A percentile compares a stretch with the other conserved stretches of the same genome.
phyloP scores from a whole-genome alignment of 2,888 invertebrate genomes.

The Clepsis dumicolana region DNA sequence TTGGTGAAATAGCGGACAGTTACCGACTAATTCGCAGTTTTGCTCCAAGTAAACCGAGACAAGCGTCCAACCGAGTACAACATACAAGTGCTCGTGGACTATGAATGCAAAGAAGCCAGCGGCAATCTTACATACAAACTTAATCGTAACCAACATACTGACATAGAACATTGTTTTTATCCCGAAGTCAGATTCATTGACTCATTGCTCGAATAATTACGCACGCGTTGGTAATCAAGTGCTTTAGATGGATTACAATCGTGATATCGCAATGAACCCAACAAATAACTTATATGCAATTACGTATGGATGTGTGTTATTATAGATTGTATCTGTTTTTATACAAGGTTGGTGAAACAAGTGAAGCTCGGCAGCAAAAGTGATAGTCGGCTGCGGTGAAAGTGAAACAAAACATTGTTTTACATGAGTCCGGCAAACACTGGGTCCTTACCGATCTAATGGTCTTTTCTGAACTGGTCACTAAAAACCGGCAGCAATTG shows the following conservation, averaged over 20 bases:
- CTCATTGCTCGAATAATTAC: constrained; percentile 62
- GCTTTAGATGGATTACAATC: constrained; percentile 57
- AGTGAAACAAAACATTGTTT: background rate
- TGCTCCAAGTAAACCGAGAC: background rate
- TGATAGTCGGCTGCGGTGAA: constrained; percentile 1
- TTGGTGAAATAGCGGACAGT: no score
- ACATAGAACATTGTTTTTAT: constrained; percentile 34
- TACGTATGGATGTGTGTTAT: constrained; percentile 25
- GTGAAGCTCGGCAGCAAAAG: constrained; percentile 15
- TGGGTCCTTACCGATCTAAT: background rate
- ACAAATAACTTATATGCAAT: constrained; percentile 26
- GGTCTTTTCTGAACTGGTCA: background rate
- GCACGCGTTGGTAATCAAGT: constrained; percentile 59
- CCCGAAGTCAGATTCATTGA: constrained; percentile 51
- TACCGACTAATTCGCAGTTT: no score
- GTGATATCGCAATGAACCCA: constrained; percentile 51
- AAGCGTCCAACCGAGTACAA: background rate
- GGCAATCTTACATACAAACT: constrained; percentile 39
- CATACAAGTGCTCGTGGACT: constrained; percentile 22
- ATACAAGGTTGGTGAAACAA: constrained; percentile 36
- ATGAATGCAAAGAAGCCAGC: constrained; percentile 37
- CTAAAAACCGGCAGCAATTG: background rate
- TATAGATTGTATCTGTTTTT: constrained; percentile 31
- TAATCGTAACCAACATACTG: constrained; percentile 32
- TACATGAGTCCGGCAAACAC: background rate